Percentiles rank a stretch among this genome's conserved stretches.
Conservation (phyloP, 1,140 invertebrate genomes). For the Ridgeia piscesae region DNA sequence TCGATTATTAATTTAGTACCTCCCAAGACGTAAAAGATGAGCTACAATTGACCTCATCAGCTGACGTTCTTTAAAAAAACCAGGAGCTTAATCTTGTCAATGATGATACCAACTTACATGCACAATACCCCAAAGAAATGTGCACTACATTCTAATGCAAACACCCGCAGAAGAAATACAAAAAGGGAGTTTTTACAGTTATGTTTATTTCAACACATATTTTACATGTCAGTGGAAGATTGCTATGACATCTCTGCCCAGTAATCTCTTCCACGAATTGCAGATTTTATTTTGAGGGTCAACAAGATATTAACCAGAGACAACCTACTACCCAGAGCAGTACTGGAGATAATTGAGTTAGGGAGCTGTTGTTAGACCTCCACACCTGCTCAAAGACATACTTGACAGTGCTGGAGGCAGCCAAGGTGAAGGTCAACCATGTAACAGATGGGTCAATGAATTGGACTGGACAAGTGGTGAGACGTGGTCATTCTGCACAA, state of each 20-base stretch:
- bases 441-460: not conserved
- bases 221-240: not conserved
- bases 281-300: not conserved
- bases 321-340: not conserved
- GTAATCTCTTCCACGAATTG: not conserved
- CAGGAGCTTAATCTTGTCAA: not conserved
- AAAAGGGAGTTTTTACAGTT: not conserved
- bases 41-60: not conserved
- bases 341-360: not conserved
- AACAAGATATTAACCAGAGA: not conserved
- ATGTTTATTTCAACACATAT: not conserved
- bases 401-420: not conserved
- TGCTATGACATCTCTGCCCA: not conserved
- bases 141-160: no score
- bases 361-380: not conserved
- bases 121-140: not conserved
- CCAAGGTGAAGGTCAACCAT: not conserved
- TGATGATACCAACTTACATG: not conserved
- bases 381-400: not conserved
- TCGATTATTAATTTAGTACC: no score
- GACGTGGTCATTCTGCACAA: not conserved
- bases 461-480: not conserved
- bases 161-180: no score
- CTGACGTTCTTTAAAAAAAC: not conserved
- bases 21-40: not conserved